A percentile compares a stretch with the other conserved stretches of the same genome.
These are phyloP conservation scores for Watsonalla cultraria DNA, from an alignment of 2,888 invertebrate genomes.

Conservation along the genomic window DNA sequence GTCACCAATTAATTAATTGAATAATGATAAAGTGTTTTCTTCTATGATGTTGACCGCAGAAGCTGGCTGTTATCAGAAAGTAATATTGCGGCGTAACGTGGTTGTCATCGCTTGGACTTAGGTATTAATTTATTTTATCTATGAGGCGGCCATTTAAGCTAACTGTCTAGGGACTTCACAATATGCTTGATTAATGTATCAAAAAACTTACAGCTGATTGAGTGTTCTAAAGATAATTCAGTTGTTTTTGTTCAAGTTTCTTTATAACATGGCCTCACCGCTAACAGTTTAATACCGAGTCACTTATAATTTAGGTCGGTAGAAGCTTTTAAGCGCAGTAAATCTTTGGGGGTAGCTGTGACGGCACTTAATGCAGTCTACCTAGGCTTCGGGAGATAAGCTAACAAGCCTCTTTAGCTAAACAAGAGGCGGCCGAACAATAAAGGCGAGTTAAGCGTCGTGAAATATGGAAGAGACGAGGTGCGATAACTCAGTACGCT, in stretches of 20 bases:
- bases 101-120: conserved; percentile 50
- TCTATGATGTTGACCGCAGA: conserved; percentile 39
- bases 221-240: conserved; percentile 1
- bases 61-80: conserved; percentile 35
- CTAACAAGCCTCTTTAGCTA: conserved; percentile 71
- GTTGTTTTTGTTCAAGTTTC: conserved; percentile 7
- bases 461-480: conserved; percentile 74
- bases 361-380: conserved; percentile 68
- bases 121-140: conserved; percentile 36
- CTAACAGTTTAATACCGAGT: conserved; percentile 21
- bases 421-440: conserved; percentile 71
- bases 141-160: conserved; percentile 34
- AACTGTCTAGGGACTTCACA: conserved; percentile 25
- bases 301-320: conserved; percentile 39
- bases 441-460: conserved; percentile 71
- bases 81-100: conserved; percentile 48
- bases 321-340: conserved; percentile 48
- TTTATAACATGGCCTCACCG: conserved; percentile 9
- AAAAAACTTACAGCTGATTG: conserved; percentile 3
- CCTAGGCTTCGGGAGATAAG: conserved; percentile 67
- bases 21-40: conserved; percentile 66
- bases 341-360: conserved; percentile 53
- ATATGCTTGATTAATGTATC: conserved; percentile 35
- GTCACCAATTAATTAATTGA: conserved; percentile 76
- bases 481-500: conserved; percentile 64